phyloP scores from a whole-genome alignment of 2,113 vertebrate species.

The Oceanodroma tethys region DNA sequence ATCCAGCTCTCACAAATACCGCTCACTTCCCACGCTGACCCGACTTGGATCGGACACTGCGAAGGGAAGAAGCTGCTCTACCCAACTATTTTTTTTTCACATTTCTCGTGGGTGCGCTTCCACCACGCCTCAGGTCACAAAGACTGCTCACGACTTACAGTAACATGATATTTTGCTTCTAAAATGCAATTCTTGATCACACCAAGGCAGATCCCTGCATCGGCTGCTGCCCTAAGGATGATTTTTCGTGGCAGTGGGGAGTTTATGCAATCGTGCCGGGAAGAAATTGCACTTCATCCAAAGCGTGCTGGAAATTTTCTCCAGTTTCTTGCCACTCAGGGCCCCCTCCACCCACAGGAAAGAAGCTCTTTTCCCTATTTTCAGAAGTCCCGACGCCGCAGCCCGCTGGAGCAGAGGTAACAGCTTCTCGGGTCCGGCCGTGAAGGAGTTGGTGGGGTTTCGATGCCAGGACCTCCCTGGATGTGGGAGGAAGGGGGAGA shows the following conservation, averaged over 20 bases:
- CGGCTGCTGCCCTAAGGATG: neutral
- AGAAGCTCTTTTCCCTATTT: neutral
- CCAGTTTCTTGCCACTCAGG: neutral
- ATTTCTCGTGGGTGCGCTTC: neutral
- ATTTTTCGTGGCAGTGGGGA: rapidly evolving
- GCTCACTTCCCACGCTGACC: neutral
- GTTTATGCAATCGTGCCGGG: rapidly evolving
- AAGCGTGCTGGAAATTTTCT: neutral
- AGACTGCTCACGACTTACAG: rapidly evolving
- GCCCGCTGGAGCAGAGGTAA: neutral
- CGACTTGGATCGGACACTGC: rapidly evolving
- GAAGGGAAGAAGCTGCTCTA: neutral
- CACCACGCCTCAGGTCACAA: neutral
- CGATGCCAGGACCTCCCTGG: neutral
- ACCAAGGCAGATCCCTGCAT: too few species aligned
- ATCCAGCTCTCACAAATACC: neutral
- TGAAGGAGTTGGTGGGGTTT: neutral
- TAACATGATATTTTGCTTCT: rapidly evolving
- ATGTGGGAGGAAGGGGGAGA: neutral
- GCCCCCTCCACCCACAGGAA: too few species aligned
- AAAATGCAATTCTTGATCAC: neutral
- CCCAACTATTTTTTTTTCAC: rapidly evolving
- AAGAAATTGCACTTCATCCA: neutral
- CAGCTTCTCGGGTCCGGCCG: neutral
- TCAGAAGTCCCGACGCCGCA: too few species aligned